Percentiles rank a stretch among this genome's conserved stretches.
phyloP scores from a whole-genome alignment of 2,888 invertebrate genomes.

The Catotricha subobsoleta region DNA sequence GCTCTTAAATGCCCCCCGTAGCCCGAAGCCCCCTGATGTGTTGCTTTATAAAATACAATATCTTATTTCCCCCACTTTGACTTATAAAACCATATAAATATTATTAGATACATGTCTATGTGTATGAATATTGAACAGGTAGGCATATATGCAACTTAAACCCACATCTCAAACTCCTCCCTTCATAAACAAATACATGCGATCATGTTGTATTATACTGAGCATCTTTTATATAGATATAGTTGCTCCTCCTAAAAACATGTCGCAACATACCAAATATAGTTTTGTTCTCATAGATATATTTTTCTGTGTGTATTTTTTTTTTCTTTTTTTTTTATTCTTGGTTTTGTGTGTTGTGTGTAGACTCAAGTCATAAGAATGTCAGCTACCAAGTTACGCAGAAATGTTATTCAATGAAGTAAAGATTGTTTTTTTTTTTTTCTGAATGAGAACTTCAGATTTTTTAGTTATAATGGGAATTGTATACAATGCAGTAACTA shows the following conservation, averaged over 20 bases:
- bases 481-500: too few relatives aligned
- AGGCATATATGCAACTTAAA: too few relatives aligned
- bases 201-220: background rate
- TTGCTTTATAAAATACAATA: conserved; percentile 5
- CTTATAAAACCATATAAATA: background rate
- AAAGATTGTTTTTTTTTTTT: background rate
- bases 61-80: background rate
- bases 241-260: too few relatives aligned
- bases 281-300: too few relatives aligned
- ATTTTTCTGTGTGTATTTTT: too few relatives aligned
- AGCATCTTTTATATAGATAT: background rate
- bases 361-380: background rate
- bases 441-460: too few relatives aligned
- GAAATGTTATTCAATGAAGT: conserved; percentile 1
- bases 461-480: too few relatives aligned
- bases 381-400: background rate
- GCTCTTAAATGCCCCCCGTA: conserved; percentile 9
- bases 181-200: too few relatives aligned
- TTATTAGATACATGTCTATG: background rate
- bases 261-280: too few relatives aligned
- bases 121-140: background rate
- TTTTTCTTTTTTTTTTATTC: background rate
- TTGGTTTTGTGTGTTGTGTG: background rate
- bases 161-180: too few relatives aligned
- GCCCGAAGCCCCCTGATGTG: conserved; percentile 10